Percentiles rank a stretch among this genome's conserved stretches.
Conservation (phyloP, 2,888 invertebrate species). For the Cerastis leucographa region DNA sequence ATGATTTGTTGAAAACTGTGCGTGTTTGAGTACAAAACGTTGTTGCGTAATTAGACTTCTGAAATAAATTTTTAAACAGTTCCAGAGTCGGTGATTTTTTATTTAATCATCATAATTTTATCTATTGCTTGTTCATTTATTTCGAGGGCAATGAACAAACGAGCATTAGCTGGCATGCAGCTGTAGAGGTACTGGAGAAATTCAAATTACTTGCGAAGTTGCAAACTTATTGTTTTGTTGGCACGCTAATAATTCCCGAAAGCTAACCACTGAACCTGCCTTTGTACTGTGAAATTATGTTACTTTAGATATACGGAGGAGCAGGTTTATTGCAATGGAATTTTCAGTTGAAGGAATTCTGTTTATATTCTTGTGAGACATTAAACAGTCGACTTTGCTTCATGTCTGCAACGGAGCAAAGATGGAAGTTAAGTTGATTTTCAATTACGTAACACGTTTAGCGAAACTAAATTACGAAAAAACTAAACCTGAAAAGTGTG, state of each 20-base stretch:
- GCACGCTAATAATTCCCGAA: conserved; percentile 54
- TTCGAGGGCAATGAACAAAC: conserved; percentile 33
- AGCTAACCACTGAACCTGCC: conserved; percentile 49
- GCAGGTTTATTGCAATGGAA: conserved; percentile 32
- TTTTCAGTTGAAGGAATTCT: conserved; percentile 17
- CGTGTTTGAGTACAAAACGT: background rate
- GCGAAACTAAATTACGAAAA: background rate
- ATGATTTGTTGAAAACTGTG: background rate
- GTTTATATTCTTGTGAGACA: conserved; percentile 10
- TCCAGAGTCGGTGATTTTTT: background rate
- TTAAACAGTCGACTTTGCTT: background rate
- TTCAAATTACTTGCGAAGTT: conserved; percentile 57
- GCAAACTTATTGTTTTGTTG: conserved; percentile 58
- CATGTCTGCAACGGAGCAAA: background rate
- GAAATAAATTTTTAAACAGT: background rate
- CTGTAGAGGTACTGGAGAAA: conserved; percentile 41
- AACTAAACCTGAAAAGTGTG: background rate
- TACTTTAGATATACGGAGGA: conserved; percentile 7
- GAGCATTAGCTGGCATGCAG: conserved; percentile 12
- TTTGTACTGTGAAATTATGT: conserved; percentile 41
- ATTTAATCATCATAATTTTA: background rate
- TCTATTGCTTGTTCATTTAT: conserved; percentile 29
- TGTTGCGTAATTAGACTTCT: too few relatives aligned
- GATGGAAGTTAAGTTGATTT: background rate
- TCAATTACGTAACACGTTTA: background rate